Conservation (phyloP, 1,140 invertebrate genomes). For the Sinonovacula constricta region DNA sequence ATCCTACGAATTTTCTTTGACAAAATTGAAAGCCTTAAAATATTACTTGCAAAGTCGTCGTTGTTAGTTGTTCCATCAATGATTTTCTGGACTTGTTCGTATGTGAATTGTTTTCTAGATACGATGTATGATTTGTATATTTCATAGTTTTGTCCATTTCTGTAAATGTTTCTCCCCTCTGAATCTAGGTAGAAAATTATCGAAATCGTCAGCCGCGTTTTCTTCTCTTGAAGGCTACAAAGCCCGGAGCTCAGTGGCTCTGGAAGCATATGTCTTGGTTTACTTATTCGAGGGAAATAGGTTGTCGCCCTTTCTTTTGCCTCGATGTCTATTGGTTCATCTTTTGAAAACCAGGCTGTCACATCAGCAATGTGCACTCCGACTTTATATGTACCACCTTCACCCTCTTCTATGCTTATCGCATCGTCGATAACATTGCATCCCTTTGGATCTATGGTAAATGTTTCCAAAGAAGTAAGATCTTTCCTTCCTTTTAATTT, state of each 20-base stretch:
- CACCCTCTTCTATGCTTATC: slow-evolving; percentile 82
- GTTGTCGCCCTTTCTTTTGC: slow-evolving; percentile 69
- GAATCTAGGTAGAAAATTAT: slow-evolving; percentile 61
- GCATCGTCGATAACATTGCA: slow-evolving; percentile 99
- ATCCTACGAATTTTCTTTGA: slow-evolving; percentile 52
- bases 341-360: too few relatives aligned
- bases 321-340: slow-evolving; percentile 67
- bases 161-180: slow-evolving; percentile 30
- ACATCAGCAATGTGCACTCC: too few relatives aligned
- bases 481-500: slow-evolving; percentile 82
- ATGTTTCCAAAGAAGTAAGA: slow-evolving; percentile 80
- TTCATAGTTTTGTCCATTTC: background rate
- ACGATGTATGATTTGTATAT: slow-evolving; percentile 57
- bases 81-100: slow-evolving; percentile 63
- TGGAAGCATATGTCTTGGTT: slow-evolving; percentile 77
- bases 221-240: slow-evolving; percentile 75
- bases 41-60: slow-evolving; percentile 26
- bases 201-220: slow-evolving; percentile 67
- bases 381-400: slow-evolving; percentile 56
- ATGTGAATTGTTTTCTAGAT: slow-evolving; percentile 59
- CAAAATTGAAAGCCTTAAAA: slow-evolving; percentile 54
- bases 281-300: slow-evolving; percentile 67
- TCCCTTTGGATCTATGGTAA: slow-evolving; percentile 97
- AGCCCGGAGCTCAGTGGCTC: slow-evolving; percentile 73
- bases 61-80: slow-evolving; percentile 21